Base-by-base conservation (phyloP, 2,113 vertebrate genomes). In the Cepphus grylle region DNA sequence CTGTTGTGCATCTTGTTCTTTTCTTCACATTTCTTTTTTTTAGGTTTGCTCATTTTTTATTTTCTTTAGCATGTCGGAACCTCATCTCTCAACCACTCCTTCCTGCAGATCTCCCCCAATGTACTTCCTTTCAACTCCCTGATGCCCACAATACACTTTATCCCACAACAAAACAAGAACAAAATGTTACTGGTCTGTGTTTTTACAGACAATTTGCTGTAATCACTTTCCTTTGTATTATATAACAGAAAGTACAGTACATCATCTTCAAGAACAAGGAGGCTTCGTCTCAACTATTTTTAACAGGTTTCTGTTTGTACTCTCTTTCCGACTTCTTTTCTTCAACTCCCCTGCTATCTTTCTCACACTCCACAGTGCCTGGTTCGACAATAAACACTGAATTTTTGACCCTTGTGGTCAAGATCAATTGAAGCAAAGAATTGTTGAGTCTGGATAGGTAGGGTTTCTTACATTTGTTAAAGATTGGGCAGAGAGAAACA, bases 201-300 rank as follows among this genome's bases (percentile, higher is more conserved):
- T 90, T 94, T 95, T 82, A 92, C 67, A 94, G 66, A 34, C 91
- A 95, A 93, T 96, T 96, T 94, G 78, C 71, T 95, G 73, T 96
- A 97, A 96, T 95, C 88, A 94, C 65, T 92, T 95, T 96, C 47
- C 34, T 96, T 92, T 96, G 81, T 95, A 94, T 94, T 95, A 94
- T 74, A 90, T 88, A 94, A 97, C 61, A 65, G 30, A 86, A 87
- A 93, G 88, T 86, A 90, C 76, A 93, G 86, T 79, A 96, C 91
- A 96, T 65, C 53, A 90, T 77, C 88, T 94, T 94, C 88, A 93
- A 82, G 90, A 95, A 93, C 90, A 92, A 45, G 45, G 34, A 90
- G 25, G 43, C 42, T 94, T 88, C 4, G 0, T 87, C 73, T 88
- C 69, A 95, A 85, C 79, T 93, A 96, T 94, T 96, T 95, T 95